Conservation (phyloP, 2,113 vertebrate genomes). For the Cricetomys ansorgei region DNA sequence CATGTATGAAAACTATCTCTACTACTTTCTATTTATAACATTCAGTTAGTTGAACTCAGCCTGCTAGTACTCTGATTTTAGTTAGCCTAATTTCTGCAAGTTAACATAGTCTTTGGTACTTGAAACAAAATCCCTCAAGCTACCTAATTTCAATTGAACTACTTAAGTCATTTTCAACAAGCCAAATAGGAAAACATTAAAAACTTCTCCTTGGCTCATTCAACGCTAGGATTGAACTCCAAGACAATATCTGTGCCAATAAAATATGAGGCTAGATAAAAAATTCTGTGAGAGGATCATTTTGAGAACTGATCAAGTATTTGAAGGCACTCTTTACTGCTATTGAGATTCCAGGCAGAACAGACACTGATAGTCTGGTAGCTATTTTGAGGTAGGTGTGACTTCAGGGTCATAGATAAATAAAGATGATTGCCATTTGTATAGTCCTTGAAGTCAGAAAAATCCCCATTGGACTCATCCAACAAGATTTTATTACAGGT, state of each 20-base stretch:
- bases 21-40: background rate
- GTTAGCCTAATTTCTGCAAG: slow-evolving; percentile 21
- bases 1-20: slow-evolving; percentile 29
- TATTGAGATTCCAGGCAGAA: slow-evolving; percentile 59
- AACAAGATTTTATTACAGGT: slow-evolving; percentile 74
- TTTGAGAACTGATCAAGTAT: slow-evolving; percentile 49
- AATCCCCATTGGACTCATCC: slow-evolving; percentile 69
- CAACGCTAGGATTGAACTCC: slow-evolving; percentile 56
- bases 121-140: slow-evolving; percentile 18
- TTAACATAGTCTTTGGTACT: slow-evolving; percentile 45
- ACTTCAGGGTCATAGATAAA: slow-evolving; percentile 60
- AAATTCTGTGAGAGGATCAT: slow-evolving; percentile 36
- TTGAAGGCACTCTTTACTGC: slow-evolving; percentile 41
- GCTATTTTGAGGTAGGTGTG: slow-evolving; percentile 46
- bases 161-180: slow-evolving; percentile 49
- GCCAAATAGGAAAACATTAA: slow-evolving; percentile 33
- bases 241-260: slow-evolving; percentile 53
- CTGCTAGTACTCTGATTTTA: background rate
- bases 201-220: background rate
- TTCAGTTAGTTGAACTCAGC: slow-evolving; percentile 44
- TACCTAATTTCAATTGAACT: slow-evolving; percentile 25
- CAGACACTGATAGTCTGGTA: slow-evolving; percentile 54
- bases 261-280: slow-evolving; percentile 74
- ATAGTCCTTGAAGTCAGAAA: slow-evolving; percentile 42
- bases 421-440: slow-evolving; percentile 69